Base-by-base conservation (phyloP, 2,113 vertebrate species). In the Mus spicilegus region DNA sequence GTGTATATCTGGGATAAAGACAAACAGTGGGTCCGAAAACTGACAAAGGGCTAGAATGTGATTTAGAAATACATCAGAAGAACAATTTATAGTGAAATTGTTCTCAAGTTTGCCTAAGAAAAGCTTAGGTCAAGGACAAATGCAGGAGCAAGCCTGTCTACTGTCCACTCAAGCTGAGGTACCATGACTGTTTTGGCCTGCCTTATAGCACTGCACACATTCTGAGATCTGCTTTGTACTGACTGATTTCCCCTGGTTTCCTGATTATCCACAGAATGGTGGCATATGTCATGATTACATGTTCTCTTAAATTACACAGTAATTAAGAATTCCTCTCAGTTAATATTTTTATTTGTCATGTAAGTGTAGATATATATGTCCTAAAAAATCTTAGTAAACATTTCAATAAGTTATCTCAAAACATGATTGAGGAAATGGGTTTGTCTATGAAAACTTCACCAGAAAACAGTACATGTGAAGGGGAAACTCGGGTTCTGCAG, bases 401-500 rank as follows among this genome's bases (percentile, higher is more conserved):
- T 75, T 73, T 90, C 17, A 22, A 39, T 91, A 73, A 92, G 61
- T 87, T 93, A 54, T 73, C 24, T 91, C 39, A 81, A 82, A 72
- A 91, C 39, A 75, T 3, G 86, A 4, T 63, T 80, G 56, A 95
- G 33, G 80, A 49, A 80, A 54, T 58, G 63, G 39, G 49, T 93
- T 95, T 86, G 4, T 14, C 42, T 54, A 56, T 1, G 24, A 72
- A 82, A 95, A 69, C 61, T 81, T 5, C 92, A 7, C 4, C 58
- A 84, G 63, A 54, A 3, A 36, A 85, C 46, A 30, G 5, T 61
- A 72, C 2, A 90, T 20, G 76, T 82, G 7, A 88, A 72, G 9
- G 36, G n/a, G 86, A 89, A 96, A 61, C 49, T 80, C 13, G n/a
- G 10, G 6, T 91, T 88, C 70, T 36, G 1, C 7, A 28, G 58